These are phyloP conservation scores for Panzeria rudis DNA, from an alignment of 2,888 invertebrate species.

Conservation along the genomic window DNA sequence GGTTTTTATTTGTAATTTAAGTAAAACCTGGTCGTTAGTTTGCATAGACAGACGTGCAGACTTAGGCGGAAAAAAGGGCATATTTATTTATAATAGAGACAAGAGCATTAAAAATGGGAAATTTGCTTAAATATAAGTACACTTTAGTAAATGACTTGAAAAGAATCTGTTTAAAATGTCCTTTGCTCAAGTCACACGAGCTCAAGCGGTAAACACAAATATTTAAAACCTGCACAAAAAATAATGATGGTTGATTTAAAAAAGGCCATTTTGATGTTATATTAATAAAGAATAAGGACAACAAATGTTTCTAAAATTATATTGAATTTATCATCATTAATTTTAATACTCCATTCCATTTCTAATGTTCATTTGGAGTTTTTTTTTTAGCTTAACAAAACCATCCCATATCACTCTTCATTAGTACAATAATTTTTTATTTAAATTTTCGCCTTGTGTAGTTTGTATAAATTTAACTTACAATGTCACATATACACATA, in stretches of 20 bases:
- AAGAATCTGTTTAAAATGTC: constrained; percentile 53
- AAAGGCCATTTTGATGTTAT: not conserved
- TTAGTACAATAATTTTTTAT: constrained; percentile 55
- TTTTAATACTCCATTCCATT: constrained; percentile 39
- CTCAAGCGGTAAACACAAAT: not conserved
- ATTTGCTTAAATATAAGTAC: constrained; percentile 42
- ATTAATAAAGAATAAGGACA: constrained; percentile 2
- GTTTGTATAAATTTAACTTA: constrained; percentile 7
- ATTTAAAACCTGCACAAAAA: not conserved
- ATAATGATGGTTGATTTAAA: not conserved
- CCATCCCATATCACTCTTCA: constrained; percentile 66
- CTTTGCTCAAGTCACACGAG: constrained; percentile 12
- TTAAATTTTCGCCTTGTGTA: constrained; percentile 22
- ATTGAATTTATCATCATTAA: constrained; percentile 66
- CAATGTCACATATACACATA: constrained; percentile 5
- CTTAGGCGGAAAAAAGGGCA: constrained; percentile 7
- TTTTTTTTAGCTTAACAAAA: constrained; percentile 17
- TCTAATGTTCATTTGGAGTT: not conserved
- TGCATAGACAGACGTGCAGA: constrained; percentile 5
- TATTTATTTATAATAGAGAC: constrained; percentile 28
- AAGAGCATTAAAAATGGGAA: constrained; percentile 52
- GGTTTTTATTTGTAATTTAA: constrained; percentile 55
- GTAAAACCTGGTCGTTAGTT: constrained; percentile 51
- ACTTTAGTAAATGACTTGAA: constrained; percentile 54
- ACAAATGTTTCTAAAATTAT: constrained; percentile 25